phyloP scores from a whole-genome alignment of 2,113 vertebrate genomes.

The Sialia sialis region DNA sequence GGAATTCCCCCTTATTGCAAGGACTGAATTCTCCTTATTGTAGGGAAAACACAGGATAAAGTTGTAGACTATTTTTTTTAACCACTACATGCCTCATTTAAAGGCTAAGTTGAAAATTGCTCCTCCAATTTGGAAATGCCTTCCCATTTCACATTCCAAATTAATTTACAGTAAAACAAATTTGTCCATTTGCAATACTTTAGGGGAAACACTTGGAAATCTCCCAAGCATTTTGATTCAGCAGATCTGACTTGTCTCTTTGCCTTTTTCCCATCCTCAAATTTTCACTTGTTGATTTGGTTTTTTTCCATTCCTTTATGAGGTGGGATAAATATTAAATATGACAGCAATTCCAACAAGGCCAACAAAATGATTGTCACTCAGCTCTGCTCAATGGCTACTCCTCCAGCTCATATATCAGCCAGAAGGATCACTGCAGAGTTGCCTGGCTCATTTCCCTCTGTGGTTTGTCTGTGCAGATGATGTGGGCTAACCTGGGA shows the following conservation, averaged over 20 bases:
- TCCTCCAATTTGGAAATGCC: neutral
- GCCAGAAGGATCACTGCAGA: neutral
- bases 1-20: neutral
- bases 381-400: neutral
- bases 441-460: neutral
- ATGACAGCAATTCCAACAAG: neutral
- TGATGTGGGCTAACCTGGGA: constrained; percentile 1
- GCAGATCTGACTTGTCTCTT: neutral
- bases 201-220: neutral
- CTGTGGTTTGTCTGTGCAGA: neutral
- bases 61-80: neutral
- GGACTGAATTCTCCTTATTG: neutral
- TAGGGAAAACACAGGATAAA: neutral
- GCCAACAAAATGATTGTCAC: neutral
- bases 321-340: neutral
- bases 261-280: neutral
- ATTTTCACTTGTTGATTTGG: neutral
- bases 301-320: neutral
- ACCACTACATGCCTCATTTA: neutral
- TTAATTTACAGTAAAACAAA: neutral
- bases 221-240: neutral
- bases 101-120: neutral
- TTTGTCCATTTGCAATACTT: neutral
- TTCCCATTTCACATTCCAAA: neutral
- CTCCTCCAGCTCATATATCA: neutral